Percentiles rank a stretch among this genome's conserved stretches.
Conservation (phyloP, 2,888 invertebrate genomes). For the Thumatha senex region DNA sequence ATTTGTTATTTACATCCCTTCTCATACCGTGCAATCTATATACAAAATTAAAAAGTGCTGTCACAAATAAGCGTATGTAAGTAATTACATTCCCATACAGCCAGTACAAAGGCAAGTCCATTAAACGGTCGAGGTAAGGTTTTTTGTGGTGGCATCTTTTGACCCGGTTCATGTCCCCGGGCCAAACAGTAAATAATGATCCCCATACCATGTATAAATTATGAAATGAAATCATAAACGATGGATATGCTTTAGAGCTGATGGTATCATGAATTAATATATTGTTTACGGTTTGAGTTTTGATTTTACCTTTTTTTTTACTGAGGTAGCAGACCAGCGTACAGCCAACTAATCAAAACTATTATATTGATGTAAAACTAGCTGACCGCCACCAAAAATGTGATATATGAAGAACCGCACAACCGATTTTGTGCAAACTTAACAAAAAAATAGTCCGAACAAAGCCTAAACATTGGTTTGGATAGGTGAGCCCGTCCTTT, state of each 20-base stretch:
- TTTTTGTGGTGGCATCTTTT: constrained; percentile 65
- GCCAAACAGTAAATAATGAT: constrained; percentile 73
- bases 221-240: constrained; percentile 67
- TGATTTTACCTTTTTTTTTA: no score
- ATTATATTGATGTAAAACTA: no score
- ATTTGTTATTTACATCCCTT: not conserved
- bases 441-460: no score
- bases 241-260: constrained; percentile 43
- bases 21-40: not conserved
- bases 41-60: constrained; percentile 17
- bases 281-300: no score
- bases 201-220: constrained; percentile 62
- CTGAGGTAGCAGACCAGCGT: no score
- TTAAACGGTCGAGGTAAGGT: constrained; percentile 53
- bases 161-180: constrained; percentile 59
- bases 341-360: no score
- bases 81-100: constrained; percentile 48
- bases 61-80: constrained; percentile 38
- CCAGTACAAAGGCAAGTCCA: constrained; percentile 44
- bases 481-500: no score
- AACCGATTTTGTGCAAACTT: no score
- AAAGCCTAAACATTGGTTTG: no score
- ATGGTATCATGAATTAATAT: constrained; percentile 13
- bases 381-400: no score
- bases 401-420: no score